Base-by-base conservation (phyloP, 2,888 invertebrate species). In the Lacanobia wlatinum region DNA sequence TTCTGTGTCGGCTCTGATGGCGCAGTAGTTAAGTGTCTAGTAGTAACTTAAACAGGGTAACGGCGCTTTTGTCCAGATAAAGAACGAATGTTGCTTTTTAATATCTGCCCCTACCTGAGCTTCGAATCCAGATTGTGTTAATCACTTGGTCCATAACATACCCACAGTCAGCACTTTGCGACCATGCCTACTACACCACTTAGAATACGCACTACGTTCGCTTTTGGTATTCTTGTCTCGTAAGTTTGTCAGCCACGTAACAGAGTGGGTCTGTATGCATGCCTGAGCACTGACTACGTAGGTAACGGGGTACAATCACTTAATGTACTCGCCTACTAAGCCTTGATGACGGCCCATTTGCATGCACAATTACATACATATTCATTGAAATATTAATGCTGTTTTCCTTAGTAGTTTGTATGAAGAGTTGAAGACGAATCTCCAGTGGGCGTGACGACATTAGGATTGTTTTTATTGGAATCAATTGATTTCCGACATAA, bases 201-300 rank as follows among this genome's bases (percentile, higher is more conserved):
- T 28, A 28, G 2, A 78, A 66, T 69, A 58, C 23, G 48, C 43
- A 69, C 60, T 58, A 74, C 21, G 67, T 64, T 40, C 50, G 53
- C 50, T 85, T 79, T 85, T 73, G 82, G 63, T 79, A 78, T 82
- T 80, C 72, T 59, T 72, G 75, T 64, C 86, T 86, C 84, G 64
- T 84, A 82, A 84, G 82, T 84, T 75, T 78, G 70, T 77, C 73
- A 72, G 69, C 56, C 62, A 69, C 73, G 70, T 81, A 66, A 69
- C 76, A 34, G 68, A 75, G 76, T 79, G 71, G 63, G 69, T 80
- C 64, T 75, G 56, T 77, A 73, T 80, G 82, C 74, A 70, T 73
- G 76, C 70, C 84, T 74, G 76, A 81, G 64, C 64, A 70, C 74
- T 52, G 69, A 43, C 69, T 61, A 16, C 55, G 72, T 58, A 62